Percentiles rank a stretch among this genome's conserved stretches.
These are phyloP conservation scores for Daktulosphaira vitifoliae DNA, from an alignment of 1,140 invertebrate species.

Conservation along the genomic window DNA sequence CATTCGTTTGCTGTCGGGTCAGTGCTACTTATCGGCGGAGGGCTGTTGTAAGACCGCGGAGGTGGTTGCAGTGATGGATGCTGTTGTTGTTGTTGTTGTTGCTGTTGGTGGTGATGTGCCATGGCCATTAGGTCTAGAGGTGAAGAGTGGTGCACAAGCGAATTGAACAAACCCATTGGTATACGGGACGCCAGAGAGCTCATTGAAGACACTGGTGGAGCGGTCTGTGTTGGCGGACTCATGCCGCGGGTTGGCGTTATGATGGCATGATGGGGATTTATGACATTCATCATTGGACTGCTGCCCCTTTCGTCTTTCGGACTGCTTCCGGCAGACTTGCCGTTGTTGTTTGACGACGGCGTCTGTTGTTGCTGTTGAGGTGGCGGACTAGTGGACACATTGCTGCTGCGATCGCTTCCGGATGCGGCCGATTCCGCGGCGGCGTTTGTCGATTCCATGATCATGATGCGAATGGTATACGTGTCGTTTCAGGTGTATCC, in stretches of 20 bases:
- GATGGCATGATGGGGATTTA: constrained; percentile 39
- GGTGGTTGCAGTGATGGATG: constrained; percentile 45
- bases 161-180: constrained; percentile 65
- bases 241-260: constrained; percentile 44
- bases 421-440: constrained; percentile 38
- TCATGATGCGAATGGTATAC: constrained; percentile 35
- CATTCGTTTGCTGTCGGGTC: constrained; percentile 92
- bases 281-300: constrained; percentile 41
- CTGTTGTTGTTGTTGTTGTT: constrained; percentile 50
- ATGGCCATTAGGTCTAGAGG: constrained; percentile 50
- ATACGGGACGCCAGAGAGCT: constrained; percentile 51
- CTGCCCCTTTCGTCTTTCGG: constrained; percentile 35
- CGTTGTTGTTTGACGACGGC: constrained; percentile 43
- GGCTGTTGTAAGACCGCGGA: constrained; percentile 73
- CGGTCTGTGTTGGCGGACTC: constrained; percentile 47
- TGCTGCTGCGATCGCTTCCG: constrained; percentile 45
- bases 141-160: constrained; percentile 51
- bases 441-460: constrained; percentile 42
- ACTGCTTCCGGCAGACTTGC: constrained; percentile 35
- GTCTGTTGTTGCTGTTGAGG: constrained; percentile 45
- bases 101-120: constrained; percentile 51
- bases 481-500: neutral
- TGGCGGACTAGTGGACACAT: constrained; percentile 46
- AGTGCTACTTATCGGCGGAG: constrained; percentile 80
- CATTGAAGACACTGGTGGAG: constrained; percentile 45